Evolutionary conservation across 2,113 vertebrate genomes (phyloP), one percentile per base, ranked within the genome.

Genomic region (Anguilla rostrata): DNA sequence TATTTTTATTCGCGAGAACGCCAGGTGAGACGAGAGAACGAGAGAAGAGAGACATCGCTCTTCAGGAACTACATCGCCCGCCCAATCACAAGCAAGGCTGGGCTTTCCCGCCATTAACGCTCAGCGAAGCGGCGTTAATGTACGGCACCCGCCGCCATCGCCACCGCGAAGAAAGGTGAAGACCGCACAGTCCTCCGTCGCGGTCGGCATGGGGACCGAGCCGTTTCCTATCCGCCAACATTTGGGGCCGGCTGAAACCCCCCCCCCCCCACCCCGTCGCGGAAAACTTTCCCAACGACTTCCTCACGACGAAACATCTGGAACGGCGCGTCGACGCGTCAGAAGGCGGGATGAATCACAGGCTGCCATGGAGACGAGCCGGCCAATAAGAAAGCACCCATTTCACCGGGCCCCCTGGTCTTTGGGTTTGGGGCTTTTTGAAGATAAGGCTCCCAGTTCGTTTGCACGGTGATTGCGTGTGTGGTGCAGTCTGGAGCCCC

Each of bases 1-100:
- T n/a, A n/a, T 34, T 1, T 92, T 92, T 92, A 91, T 93, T 90
- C 12, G 22, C 63, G 0, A 16, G 46, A 39, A 86, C 49, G 14
- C n/a, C 49, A 53, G 29, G n/a, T 82, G 49, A 34, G 34, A 39
- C 29, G 39, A 34, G 20, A 20, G 5, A 83, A n/a, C 22, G 26
- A 60, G n/a, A 83, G 16, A 20, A 1, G 8, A 18, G 43, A 6
- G 43, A 46, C 43, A 2, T 8, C 43, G 8, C 43, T 15, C 39
- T 6, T 16, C 2, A 60, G 20, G 60, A 75, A 75, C 3, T 34
- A 12, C 71, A 11, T 22, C n/a, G 34, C 12, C 1, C 5, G 3
- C 34, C 34, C 60, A 66, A 66, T 49, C 53, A 15, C 46, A 63
- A 82, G 26, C 3, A 66, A 26, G 81, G 18, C 41, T 49, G 22